These are phyloP conservation scores for Ichneumoninae sp. DNA, from an alignment of 2,888 invertebrate species.

Conservation along the genomic window DNA sequence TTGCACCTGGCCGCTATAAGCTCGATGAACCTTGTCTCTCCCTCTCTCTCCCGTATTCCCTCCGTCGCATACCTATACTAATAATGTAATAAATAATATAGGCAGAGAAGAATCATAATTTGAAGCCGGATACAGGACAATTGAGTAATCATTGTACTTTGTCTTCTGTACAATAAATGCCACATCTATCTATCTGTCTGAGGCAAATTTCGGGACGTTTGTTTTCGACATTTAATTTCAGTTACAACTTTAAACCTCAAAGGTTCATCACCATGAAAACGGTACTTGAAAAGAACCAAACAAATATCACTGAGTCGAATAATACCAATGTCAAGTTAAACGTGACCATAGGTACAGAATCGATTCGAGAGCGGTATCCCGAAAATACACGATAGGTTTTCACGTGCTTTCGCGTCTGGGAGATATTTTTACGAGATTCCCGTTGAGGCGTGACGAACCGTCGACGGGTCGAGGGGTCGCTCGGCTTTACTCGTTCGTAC, in stretches of 20 bases:
- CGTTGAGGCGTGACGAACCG: slow-evolving; percentile 10
- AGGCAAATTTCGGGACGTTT: not conserved
- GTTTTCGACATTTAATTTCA: no score
- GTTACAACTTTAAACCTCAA: no score
- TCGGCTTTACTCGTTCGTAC: slow-evolving; percentile 22
- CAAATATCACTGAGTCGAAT: no score
- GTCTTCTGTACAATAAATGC: not conserved
- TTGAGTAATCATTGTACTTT: slow-evolving; percentile 26
- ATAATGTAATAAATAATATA: slow-evolving; percentile 22
- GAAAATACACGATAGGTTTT: not conserved
- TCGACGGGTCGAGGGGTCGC: slow-evolving; percentile 14
- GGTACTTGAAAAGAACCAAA: no score
- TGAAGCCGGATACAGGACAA: slow-evolving; percentile 14
- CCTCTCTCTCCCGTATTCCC: not conserved
- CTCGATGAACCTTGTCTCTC: slow-evolving; percentile 23
- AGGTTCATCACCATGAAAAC: no score
- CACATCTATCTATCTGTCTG: no score
- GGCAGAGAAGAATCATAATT: not conserved
- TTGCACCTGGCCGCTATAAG: slow-evolving; percentile 36
- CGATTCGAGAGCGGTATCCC: no score
- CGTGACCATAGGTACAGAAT: no score
- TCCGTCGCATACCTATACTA: not conserved
- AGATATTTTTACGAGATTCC: slow-evolving; percentile 24
- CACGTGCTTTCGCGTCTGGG: not conserved
- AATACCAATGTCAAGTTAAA: no score